A percentile compares a stretch with the other conserved stretches of the same genome.
phyloP scores from a whole-genome alignment of 2,797 vertebrate species.

The Pseudomugil gertrudae region DNA sequence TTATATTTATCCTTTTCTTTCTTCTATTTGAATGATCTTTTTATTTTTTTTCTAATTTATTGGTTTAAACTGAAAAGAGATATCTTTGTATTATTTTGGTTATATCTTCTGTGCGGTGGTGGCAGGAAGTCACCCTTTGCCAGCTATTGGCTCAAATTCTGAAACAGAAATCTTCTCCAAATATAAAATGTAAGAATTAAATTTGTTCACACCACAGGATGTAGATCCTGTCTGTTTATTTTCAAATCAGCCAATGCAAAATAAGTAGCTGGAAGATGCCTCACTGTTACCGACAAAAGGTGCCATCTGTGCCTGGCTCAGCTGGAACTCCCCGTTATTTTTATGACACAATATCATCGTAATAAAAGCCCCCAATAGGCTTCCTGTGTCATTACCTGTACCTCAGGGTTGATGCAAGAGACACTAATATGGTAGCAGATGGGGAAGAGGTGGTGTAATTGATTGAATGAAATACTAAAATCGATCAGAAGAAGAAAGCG shows the following conservation, averaged over 20 bases:
- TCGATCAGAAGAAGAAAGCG: conserved; percentile 68
- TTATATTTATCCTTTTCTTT: background rate
- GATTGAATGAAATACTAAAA: conserved; percentile 77
- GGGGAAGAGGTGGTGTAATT: conserved; percentile 71
- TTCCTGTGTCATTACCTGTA: conserved; percentile 68
- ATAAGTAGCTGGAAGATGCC: conserved; percentile 17
- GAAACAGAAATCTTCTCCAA: background rate
- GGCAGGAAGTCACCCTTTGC: background rate
- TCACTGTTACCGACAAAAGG: conserved; percentile 6
- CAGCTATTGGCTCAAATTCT: background rate
- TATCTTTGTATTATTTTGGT: background rate
- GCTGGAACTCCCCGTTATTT: conserved; percentile 46
- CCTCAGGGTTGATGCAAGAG: conserved; percentile 66
- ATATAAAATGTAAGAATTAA: background rate
- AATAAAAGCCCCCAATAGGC: conserved; percentile 60
- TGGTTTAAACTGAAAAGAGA: background rate
- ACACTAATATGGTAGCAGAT: conserved; percentile 75
- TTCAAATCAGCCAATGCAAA: conserved; percentile 22
- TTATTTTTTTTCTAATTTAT: background rate
- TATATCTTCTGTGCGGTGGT: background rate
- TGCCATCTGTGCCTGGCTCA: conserved; percentile 25
- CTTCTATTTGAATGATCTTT: background rate
- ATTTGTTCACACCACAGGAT: background rate
- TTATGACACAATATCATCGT: conserved; percentile 62
- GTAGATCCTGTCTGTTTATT: background rate